A percentile compares a stretch with the other conserved stretches of the same genome.
These are phyloP conservation scores for Australoheros scitulus DNA, from an alignment of 2,113 vertebrate species.

Conservation along the genomic window DNA sequence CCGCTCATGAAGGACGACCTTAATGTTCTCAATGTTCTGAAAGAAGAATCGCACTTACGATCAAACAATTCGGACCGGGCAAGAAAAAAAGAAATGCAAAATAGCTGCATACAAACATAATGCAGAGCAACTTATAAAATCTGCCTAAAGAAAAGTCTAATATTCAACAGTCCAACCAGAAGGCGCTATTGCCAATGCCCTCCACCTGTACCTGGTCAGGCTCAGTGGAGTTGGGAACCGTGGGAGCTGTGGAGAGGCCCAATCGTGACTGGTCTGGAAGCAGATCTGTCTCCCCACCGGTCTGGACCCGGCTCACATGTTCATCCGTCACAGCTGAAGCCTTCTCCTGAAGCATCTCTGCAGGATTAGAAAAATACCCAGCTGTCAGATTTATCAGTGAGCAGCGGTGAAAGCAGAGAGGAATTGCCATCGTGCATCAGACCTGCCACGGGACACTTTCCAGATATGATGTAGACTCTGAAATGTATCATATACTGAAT, in stretches of 20 bases:
- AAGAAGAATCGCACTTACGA: not conserved
- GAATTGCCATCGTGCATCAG: not conserved
- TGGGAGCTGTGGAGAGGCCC: slow-evolving; percentile 81
- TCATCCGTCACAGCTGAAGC: slow-evolving; percentile 90
- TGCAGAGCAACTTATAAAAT: not conserved
- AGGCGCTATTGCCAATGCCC: not conserved
- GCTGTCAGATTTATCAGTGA: slow-evolving; percentile 45
- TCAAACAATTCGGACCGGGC: not conserved
- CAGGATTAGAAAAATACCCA: slow-evolving; percentile 52
- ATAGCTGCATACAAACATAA: not conserved
- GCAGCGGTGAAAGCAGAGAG: not conserved
- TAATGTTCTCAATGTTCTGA: slow-evolving; percentile 97
- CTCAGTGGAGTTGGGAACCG: slow-evolving; percentile 83
- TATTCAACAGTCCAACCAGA: not conserved
- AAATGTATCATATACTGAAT: not conserved
- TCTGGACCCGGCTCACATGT: slow-evolving; percentile 83
- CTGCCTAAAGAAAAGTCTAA: too few species aligned
- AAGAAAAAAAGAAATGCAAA: not conserved
- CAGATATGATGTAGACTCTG: not conserved
- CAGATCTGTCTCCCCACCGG: slow-evolving; percentile 80
- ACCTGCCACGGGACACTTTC: not conserved
- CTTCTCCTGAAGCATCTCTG: slow-evolving; percentile 99
- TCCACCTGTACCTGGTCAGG: slow-evolving; percentile 86
- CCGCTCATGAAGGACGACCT: slow-evolving; percentile 94
- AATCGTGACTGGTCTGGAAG: slow-evolving; percentile 81